phyloP scores from a whole-genome alignment of 2,113 vertebrate species.

The Chionomys nivalis region DNA sequence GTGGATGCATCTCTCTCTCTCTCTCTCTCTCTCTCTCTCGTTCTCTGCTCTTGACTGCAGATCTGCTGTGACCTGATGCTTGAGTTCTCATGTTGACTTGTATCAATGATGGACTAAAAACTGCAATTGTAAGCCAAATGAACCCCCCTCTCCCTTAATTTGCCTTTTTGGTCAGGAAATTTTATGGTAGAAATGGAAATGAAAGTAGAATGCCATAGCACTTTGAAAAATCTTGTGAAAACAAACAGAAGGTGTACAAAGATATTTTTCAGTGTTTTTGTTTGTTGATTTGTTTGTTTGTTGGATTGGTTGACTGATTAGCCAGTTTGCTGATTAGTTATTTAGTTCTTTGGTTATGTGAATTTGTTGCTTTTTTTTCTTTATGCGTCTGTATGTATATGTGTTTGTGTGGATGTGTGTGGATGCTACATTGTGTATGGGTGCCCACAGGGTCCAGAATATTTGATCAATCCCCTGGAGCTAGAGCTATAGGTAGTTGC shows the following conservation, averaged over 20 bases:
- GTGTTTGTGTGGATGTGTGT: background rate
- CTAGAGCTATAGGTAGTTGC: background rate
- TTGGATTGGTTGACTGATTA: background rate
- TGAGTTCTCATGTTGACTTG: background rate
- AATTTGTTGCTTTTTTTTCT: background rate
- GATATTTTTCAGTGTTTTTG: background rate
- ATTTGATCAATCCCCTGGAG: background rate
- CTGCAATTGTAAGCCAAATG: background rate
- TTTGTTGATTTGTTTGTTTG: no score
- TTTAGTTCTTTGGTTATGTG: background rate
- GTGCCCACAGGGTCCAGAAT: background rate
- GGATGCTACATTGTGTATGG: background rate
- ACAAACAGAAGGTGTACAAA: background rate
- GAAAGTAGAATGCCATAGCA: background rate
- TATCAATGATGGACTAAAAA: background rate
- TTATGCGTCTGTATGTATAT: background rate
- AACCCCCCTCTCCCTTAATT: background rate
- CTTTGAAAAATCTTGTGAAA: background rate
- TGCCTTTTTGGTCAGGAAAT: background rate
- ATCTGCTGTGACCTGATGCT: background rate
- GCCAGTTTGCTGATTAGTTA: background rate
- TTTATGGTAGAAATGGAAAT: background rate
- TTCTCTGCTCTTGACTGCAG: no score
- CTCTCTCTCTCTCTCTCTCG: no score
- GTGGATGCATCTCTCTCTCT: background rate